phyloP scores from a whole-genome alignment of 2,113 vertebrate genomes.

The Rhinolophus ferrumequinum region DNA sequence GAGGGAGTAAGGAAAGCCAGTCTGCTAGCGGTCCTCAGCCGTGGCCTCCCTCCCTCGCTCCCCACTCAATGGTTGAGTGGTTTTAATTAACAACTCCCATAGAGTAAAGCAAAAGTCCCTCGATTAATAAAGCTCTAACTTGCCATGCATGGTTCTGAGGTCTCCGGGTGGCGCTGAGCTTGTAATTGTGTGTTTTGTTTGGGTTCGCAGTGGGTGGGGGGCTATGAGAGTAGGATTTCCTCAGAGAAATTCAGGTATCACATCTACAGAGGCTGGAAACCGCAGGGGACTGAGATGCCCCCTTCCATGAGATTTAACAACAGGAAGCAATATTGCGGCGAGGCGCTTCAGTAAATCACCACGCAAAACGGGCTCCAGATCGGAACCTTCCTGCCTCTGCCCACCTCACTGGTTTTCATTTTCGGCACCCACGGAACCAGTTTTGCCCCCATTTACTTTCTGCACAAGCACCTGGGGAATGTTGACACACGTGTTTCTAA shows the following conservation, averaged over 20 bases:
- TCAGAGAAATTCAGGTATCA: background rate
- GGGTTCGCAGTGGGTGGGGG: background rate
- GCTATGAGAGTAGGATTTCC: background rate
- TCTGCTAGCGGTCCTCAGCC: background rate
- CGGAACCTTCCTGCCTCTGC: background rate
- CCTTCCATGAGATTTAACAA: background rate
- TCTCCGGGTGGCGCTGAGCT: background rate
- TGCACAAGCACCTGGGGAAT: background rate
- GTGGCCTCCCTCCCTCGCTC: background rate
- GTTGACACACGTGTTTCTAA: conserved; percentile 75
- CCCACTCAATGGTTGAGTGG: conserved; percentile 3
- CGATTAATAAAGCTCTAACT: conserved; percentile 20
- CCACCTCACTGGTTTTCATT: background rate
- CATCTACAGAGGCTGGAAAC: background rate
- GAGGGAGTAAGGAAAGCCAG: background rate
- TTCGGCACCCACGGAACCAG: conserved; percentile 44
- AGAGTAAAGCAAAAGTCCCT: conserved; percentile 50
- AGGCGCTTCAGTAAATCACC: background rate
- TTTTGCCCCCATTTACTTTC: background rate
- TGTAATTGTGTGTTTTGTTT: conserved; percentile 44
- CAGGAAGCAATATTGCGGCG: background rate
- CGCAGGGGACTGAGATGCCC: background rate
- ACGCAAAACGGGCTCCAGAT: background rate
- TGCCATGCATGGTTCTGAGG: background rate
- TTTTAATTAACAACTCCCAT: conserved; percentile 68